A percentile compares a stretch with the other conserved stretches of the same genome.
These are phyloP conservation scores for Arnoldichthys spilopterus DNA, from an alignment of 2,797 vertebrate species.

Conservation along the genomic window DNA sequence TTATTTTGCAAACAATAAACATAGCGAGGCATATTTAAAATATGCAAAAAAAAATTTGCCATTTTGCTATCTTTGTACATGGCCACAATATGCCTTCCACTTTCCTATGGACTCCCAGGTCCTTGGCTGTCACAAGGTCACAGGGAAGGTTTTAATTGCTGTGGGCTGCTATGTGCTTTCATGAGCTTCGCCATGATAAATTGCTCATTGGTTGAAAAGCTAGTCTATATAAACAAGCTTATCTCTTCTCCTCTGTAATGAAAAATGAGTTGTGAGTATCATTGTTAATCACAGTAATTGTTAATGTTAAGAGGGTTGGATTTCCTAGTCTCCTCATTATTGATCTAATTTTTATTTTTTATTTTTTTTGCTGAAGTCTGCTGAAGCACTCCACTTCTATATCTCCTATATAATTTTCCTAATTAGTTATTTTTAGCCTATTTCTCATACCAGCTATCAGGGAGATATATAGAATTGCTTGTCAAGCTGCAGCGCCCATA, in stretches of 20 bases:
- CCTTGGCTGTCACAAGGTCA: conserved; percentile 81
- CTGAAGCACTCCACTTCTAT: conserved; percentile 53
- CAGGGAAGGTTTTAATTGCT: conserved; percentile 85
- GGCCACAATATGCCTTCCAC: conserved; percentile 51
- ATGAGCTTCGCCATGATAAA: conserved; percentile 83
- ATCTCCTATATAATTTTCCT: conserved; percentile 63
- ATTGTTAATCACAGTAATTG: conserved; percentile 95
- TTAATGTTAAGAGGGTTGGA: conserved; percentile 88
- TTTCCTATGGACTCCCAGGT: conserved; percentile 62
- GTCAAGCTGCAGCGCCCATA: conserved; percentile 61
- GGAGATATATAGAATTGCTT: conserved; percentile 70
- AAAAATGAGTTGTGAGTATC: conserved; percentile 93
- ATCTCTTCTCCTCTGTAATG: conserved; percentile 86
- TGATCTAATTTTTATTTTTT: conserved; percentile 85
- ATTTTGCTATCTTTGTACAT: conserved; percentile 28
- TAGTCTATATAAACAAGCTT: conserved; percentile 92
- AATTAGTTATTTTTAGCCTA: conserved; percentile 79
- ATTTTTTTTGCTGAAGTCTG: conserved; percentile 79
- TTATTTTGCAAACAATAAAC: background rate
- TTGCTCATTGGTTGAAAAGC: conserved; percentile 86
- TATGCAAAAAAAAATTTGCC: conserved; percentile 3
- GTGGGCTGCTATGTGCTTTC: conserved; percentile 78
- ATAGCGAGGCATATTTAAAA: background rate
- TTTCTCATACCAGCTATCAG: conserved; percentile 58
- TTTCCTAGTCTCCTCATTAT: conserved; percentile 85